These are phyloP conservation scores for Lobophora halterata DNA, from an alignment of 2,888 invertebrate genomes.

Conservation along the genomic window DNA sequence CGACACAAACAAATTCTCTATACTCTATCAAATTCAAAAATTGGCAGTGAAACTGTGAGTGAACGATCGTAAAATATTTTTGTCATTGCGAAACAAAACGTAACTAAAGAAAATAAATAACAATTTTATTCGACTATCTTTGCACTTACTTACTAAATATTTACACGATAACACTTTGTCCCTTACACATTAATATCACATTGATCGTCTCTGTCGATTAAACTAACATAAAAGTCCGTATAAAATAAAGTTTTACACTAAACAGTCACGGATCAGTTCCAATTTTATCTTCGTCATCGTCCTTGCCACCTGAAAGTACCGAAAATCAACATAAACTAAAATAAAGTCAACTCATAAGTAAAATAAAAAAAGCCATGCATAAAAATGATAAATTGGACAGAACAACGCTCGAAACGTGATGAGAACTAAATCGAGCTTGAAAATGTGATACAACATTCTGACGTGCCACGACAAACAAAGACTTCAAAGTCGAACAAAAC, in stretches of 20 bases:
- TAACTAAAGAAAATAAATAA: constrained; percentile 59
- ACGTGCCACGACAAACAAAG: too few relatives aligned
- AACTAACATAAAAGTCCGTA: constrained; percentile 40
- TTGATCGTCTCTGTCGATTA: constrained; percentile 73
- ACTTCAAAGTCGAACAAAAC: too few relatives aligned
- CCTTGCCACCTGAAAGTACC: constrained; percentile 74
- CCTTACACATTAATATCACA: constrained; percentile 77
- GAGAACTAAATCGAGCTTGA: too few relatives aligned
- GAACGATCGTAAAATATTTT: too few relatives aligned
- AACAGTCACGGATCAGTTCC: constrained; percentile 69
- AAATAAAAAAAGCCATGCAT: constrained; percentile 43
- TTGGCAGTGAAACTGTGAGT: too few relatives aligned
- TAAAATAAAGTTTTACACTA: constrained; percentile 43
- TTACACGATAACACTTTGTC: constrained; percentile 64
- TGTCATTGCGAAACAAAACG: constrained; percentile 44
- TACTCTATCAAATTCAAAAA: too few relatives aligned
- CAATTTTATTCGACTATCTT: constrained; percentile 61
- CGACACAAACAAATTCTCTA: too few relatives aligned
- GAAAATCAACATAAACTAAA: constrained; percentile 67
- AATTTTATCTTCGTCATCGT: constrained; percentile 72
- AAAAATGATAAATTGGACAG: too few relatives aligned
- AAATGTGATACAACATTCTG: too few relatives aligned
- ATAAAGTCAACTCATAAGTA: too few relatives aligned
- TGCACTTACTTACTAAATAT: constrained; percentile 66
- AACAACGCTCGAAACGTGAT: too few relatives aligned